Evolutionary conservation across 2,797 vertebrate genomes (phyloP).

Genomic region (Ptychadena robeensis): DNA sequence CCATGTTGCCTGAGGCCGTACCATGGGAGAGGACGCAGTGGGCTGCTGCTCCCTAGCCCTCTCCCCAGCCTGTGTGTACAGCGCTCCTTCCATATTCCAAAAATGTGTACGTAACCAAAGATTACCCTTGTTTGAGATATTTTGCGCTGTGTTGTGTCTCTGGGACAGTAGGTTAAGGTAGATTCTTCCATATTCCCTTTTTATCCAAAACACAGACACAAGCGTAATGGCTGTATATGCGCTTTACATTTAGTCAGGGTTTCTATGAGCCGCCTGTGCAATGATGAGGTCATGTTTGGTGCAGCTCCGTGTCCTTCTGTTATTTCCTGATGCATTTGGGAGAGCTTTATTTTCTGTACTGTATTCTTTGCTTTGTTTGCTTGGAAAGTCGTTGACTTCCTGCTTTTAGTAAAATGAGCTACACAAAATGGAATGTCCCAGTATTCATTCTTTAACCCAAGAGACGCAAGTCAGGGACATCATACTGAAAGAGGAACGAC

Average conservation of each 20-base stretch:
- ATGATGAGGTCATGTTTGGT: neutral
- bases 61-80: too few species aligned
- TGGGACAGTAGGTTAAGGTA: too few species aligned
- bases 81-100: too few species aligned
- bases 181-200: neutral
- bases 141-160: too few species aligned
- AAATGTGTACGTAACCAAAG: too few species aligned
- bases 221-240: neutral
- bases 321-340: neutral
- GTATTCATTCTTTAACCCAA: slow-evolving; percentile 15
- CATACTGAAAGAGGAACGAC: slow-evolving; percentile 3
- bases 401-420: neutral
- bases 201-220: neutral
- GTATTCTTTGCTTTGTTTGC: neutral
- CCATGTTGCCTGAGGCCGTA: too few species aligned
- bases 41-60: too few species aligned
- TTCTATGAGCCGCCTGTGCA: too few species aligned
- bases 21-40: too few species aligned
- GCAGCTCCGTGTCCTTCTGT: too few species aligned
- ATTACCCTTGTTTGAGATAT: too few species aligned
- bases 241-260: neutral
- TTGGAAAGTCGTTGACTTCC: slow-evolving; percentile 13
- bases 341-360: neutral
- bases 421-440: slow-evolving; percentile 3
- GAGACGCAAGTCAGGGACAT: neutral